A percentile compares a stretch with the other conserved stretches of the same genome.
These are phyloP conservation scores for Triplophysa siluroides DNA, from an alignment of 2,113 vertebrate species.

Conservation along the genomic window DNA sequence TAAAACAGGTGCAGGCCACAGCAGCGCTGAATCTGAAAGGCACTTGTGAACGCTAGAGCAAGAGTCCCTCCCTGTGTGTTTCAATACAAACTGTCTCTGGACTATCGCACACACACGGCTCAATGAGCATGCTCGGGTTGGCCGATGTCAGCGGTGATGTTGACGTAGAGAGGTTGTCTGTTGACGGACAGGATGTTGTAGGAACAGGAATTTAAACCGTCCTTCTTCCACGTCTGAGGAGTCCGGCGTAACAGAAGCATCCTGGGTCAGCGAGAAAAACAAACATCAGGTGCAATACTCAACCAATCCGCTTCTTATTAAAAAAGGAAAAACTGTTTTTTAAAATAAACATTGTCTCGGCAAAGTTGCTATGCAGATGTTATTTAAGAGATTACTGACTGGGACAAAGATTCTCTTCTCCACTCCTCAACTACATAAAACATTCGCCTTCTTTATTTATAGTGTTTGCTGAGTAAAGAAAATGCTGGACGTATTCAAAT, in stretches of 20 bases:
- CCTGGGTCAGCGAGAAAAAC: conserved; percentile 64
- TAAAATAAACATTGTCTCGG: too few species aligned
- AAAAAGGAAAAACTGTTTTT: too few species aligned
- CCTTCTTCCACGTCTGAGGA: conserved; percentile 79
- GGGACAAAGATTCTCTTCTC: too few species aligned
- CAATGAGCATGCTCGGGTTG: conserved; percentile 53
- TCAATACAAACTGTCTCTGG: not conserved
- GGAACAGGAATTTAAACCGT: conserved; percentile 87
- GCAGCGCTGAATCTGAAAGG: not conserved
- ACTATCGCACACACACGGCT: not conserved
- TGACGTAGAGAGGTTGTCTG: conserved; percentile 82
- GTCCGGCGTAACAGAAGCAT: conserved; percentile 85
- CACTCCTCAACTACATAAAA: too few species aligned
- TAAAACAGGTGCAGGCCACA: too few species aligned
- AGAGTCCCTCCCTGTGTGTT: not conserved
- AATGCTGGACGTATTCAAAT: too few species aligned
- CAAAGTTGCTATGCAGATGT: too few species aligned
- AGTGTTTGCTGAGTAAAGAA: too few species aligned
- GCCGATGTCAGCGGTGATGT: conserved; percentile 89
- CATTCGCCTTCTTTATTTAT: too few species aligned
- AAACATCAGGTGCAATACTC: not conserved
- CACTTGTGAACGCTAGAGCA: conserved; percentile 7
- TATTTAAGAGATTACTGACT: too few species aligned
- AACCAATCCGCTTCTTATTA: too few species aligned
- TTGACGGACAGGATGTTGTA: conserved; percentile 83